Evolutionary conservation across 1,140 invertebrate genomes (phyloP), one percentile per base, ranked within the genome.

Genomic region (Solenopsis fugax): DNA sequence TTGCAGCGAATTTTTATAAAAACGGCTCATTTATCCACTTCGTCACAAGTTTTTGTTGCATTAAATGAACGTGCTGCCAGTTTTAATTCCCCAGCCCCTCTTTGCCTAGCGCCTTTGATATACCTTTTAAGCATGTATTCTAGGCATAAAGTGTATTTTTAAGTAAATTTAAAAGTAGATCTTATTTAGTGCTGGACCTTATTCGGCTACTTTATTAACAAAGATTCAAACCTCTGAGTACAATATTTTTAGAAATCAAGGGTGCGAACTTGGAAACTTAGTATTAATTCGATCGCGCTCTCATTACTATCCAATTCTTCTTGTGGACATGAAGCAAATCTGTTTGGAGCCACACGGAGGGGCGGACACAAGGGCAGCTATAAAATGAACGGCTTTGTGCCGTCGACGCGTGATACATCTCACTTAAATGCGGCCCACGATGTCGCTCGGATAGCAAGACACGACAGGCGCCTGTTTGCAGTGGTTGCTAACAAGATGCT

Each of bases 331-430:
- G 54, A 48, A 73, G 54, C 54, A 73, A 84, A 84, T 84, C 41
- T 48, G 69, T 73, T 48, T 4, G 52, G 48, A 16, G n/a, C 62
- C 77, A 34, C 34, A 21, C 34, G 56, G 67, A 48, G 58, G 48
- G 60, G 29, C 37, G 41, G 67, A 24, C 67, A 73, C 67, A 21
- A 48, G 37, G 60, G 80, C 29, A 60, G 54, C 54, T 84, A 73
- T 73, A 73, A 84, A 60, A 60, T n/a, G 67, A 69, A 60, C 64
- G 45, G 76, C 76, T 82, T 89, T 78, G 81, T 82, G 86, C 75
- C 75, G 81, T 87, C 77, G 72, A 77, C 71, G 78, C 34, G 77
- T 84, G 89, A 90, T 90, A 88, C 89, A 78, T 90, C 89, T 89
- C 85, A 73, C 67, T 89, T 84, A 87, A 73, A 87, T 85, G 45